phyloP scores from a whole-genome alignment of 2,113 vertebrate genomes.

The Zosterops hypoxanthus region DNA sequence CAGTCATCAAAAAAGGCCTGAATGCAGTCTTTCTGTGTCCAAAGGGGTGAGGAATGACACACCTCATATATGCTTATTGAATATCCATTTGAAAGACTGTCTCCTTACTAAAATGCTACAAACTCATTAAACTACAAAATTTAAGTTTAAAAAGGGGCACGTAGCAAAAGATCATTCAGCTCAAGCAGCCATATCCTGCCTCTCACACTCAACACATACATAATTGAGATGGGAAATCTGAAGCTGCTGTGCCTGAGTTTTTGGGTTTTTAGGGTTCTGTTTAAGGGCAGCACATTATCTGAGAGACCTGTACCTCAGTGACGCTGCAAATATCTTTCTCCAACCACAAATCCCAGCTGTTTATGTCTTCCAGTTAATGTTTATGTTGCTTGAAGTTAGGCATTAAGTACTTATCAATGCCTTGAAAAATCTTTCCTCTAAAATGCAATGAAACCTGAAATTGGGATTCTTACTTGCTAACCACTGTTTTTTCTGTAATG shows the following conservation, averaged over 20 bases:
- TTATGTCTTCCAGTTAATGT: neutral
- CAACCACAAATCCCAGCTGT: neutral
- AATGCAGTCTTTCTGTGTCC: neutral
- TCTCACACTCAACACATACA: neutral
- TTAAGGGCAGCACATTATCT: neutral
- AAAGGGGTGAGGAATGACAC: neutral
- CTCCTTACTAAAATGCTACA: neutral
- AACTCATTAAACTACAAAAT: neutral
- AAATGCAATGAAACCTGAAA: neutral
- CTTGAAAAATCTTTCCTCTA: neutral
- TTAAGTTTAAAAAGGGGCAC: neutral
- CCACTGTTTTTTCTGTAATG: neutral
- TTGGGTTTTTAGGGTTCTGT: neutral
- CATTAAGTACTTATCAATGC: neutral
- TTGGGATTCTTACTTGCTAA: neutral
- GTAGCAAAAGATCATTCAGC: neutral
- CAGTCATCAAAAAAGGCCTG: neutral
- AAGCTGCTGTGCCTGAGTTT: neutral
- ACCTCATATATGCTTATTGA: neutral
- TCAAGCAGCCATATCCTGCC: neutral
- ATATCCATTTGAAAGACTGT: neutral
- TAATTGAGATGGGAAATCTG: neutral
- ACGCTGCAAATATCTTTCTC: neutral
- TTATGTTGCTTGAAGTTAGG: neutral
- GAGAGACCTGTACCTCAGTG: accelerated